These are phyloP conservation scores for Labia minor DNA, from an alignment of 2,888 invertebrate species.

Conservation along the genomic window DNA sequence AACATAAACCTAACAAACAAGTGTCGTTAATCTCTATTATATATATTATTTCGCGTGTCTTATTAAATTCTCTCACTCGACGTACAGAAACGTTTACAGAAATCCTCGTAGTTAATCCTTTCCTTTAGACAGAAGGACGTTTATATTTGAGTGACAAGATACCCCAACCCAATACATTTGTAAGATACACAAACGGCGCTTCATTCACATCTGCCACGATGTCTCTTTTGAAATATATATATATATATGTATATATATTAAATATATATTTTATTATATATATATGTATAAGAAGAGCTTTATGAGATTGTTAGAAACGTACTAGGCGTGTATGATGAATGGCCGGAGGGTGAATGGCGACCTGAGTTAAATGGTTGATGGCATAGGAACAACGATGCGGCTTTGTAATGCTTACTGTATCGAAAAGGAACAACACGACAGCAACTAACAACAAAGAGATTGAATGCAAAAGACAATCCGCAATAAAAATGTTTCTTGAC, in stretches of 20 bases:
- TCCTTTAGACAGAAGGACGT: neutral
- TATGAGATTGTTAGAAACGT: neutral
- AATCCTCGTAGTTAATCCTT: neutral
- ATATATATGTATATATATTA: too few relatives aligned
- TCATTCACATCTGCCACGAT: too few relatives aligned
- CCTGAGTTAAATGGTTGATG: conserved; percentile 13
- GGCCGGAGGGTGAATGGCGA: neutral
- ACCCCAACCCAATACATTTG: neutral
- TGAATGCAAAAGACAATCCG: too few relatives aligned
- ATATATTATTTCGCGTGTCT: neutral
- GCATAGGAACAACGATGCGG: neutral
- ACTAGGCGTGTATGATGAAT: neutral
- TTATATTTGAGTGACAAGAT: neutral
- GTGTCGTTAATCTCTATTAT: neutral
- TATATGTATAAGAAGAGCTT: neutral
- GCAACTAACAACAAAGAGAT: neutral
- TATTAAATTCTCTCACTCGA: neutral
- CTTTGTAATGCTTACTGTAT: neutral
- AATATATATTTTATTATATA: too few relatives aligned
- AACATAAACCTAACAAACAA: neutral
- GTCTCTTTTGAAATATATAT: too few relatives aligned
- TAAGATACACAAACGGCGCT: neutral
- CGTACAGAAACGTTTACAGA: neutral
- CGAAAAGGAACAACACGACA: neutral
- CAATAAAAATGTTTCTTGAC: too few relatives aligned